These are phyloP conservation scores for Gambelia wislizenii DNA, from an alignment of 2,797 vertebrate species.

Conservation along the genomic window DNA sequence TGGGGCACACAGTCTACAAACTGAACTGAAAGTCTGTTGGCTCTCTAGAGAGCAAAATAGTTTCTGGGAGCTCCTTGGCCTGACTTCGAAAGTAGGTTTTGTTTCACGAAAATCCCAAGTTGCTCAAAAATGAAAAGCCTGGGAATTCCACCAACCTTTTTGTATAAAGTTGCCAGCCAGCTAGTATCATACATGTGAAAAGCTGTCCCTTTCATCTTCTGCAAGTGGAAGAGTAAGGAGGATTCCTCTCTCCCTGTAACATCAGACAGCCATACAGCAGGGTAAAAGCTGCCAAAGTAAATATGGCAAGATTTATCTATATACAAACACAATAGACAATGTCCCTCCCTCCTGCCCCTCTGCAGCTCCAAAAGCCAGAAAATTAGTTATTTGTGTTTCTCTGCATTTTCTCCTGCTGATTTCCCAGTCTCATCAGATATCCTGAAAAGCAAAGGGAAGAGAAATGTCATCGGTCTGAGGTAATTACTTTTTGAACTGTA, in stretches of 20 bases:
- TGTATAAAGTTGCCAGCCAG: conserved; percentile 44
- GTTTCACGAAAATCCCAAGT: conserved; percentile 71
- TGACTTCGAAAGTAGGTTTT: conserved; percentile 59
- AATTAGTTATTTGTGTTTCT: conserved; percentile 9
- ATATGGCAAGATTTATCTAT: not conserved
- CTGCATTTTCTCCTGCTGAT: not conserved
- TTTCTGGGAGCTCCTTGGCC: conserved; percentile 37
- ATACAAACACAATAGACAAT: conserved; percentile 17
- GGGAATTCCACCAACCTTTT: conserved; percentile 41
- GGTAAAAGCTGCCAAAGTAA: not conserved
- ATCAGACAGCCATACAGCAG: accelerated
- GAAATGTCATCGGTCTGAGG: not conserved
- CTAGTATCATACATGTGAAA: not conserved
- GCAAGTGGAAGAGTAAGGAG: not conserved
- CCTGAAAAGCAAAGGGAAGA: accelerated
- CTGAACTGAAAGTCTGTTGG: accelerated
- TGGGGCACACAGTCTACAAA: not conserved
- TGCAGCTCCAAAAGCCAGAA: conserved; percentile 11
- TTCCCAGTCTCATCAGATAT: not conserved
- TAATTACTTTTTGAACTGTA: not conserved
- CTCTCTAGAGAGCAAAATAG: not conserved
- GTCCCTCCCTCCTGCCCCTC: not conserved
- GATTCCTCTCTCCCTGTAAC: conserved; percentile 7
- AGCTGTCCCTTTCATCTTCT: accelerated
- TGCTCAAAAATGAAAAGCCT: conserved; percentile 60